Base-by-base conservation (phyloP, 2,888 invertebrate species). In the Allygus modestus region DNA sequence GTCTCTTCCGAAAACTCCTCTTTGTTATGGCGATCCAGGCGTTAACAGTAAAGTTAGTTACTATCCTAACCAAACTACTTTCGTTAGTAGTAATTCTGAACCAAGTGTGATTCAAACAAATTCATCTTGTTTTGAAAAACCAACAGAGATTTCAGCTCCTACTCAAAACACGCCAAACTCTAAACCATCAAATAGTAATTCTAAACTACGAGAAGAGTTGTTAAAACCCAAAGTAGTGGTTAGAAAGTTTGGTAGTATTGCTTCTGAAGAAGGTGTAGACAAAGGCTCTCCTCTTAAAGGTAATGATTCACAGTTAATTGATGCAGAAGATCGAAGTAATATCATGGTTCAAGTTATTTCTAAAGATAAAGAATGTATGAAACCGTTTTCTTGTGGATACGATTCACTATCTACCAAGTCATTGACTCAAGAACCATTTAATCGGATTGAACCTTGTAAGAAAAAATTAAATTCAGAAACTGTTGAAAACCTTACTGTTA, bases 1-100 rank as follows among this genome's bases (percentile, higher is more conserved):
- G 23, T 58, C 79, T 33, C 58, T 79, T 54, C 79, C 79, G 0
- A 79, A 79, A 79, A 28, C 54, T 58, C 79, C 79, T 51, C 17
- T 79, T 20, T 79, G 79, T 58, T 79, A 54, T 58, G 79, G 79
- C 33, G 79, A 79, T 58, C 28, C 79, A 15, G 37, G 20, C 1
- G 33, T 79, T 31, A 58, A 20, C 20, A 79, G 17, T 20, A 33
- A 51, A 46, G 15, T 5, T 0, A 77, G 46, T 43, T 20, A 77
- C 2, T 31, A 65, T 31, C 17, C 65, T 12, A 17, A 31, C 15
- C 11, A 12, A 12, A 65, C 31, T 11, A 17, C 28, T 0, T 28
- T 15, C 7, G 73, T 43, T 23, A 77, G 23, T 73, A 73, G 11
- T 11, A 73, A 41, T 20, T 1, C 23, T n/a, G 73, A 73, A 11